Base-by-base conservation (phyloP, 1,140 invertebrate species). In the Phymorhynchus buccinoides region DNA sequence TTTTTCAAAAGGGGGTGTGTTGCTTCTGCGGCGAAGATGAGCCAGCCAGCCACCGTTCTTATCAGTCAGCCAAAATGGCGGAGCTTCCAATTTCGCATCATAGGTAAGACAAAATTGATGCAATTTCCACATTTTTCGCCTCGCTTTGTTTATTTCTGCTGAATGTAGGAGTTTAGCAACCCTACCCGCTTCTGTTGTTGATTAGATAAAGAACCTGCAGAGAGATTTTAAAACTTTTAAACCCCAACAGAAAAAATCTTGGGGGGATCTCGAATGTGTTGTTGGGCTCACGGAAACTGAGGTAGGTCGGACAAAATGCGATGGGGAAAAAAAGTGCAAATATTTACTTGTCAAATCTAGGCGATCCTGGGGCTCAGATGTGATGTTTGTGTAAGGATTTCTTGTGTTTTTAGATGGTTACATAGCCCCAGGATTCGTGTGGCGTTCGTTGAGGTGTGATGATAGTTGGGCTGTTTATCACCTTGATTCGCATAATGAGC, bases 31-130 rank as follows among this genome's bases (percentile, higher is more conserved):
- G 42, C 39, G 77, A 62, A 22, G 42, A n/a, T n/a, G 77, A 79
- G 66, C 56, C 81, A 83, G 62, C 81, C 52, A 83, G 81, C 41
- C 80, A 82, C 52, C 62, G n/a, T n/a, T n/a, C 66, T 71, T 83
- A 83, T 83, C 81, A 71, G 62, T 41, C 66, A 83, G 41, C 62
- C 81, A 83, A 83, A n/a, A 83, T 83, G 81, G 81, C 81, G 81
- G 81, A 83, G 56, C 81, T 41, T 83, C 62, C 62, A 73, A 83
- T 83, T 83, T 83, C 81, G 81, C 62, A 83, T 83, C 66, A 18
- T 66, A 83, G 81, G 81, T 83, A 41, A 83, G 81, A 71, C 68
- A 71, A 83, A 71, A 83, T n/a, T 73, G 62, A 44, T 41, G 62
- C 27, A 37, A 41, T 83, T 83, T 83, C 41, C 30, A 37, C 73